Evolutionary conservation across 2,797 vertebrate species (phyloP).

Genomic region (Amphiprion clarkii): DNA sequence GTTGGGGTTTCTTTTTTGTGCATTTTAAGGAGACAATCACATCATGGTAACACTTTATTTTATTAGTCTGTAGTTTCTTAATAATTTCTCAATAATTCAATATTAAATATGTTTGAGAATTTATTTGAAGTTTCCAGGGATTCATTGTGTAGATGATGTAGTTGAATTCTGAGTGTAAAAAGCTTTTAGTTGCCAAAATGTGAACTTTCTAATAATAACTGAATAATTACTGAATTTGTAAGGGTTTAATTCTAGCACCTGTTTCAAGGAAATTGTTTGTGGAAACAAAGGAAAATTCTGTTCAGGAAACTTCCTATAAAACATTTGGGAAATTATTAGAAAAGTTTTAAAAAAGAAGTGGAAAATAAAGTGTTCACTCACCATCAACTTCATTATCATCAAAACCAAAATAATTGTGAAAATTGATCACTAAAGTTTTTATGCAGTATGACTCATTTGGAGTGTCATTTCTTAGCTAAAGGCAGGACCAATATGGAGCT

Average conservation of each 20-base stretch:
- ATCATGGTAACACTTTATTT: conserved; percentile 56
- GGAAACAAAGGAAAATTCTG: background rate
- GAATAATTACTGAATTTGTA: background rate
- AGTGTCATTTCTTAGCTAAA: conserved; percentile 87
- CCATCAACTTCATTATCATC: conserved; percentile 6
- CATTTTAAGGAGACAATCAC: conserved; percentile 16
- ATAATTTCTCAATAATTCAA: conserved; percentile 13
- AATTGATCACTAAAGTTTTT: background rate
- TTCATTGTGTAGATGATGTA: background rate
- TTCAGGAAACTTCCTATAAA: background rate
- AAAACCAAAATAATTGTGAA: background rate
- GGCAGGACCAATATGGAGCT: conserved; percentile 97
- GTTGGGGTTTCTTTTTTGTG: conserved; percentile 20
- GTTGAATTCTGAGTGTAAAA: background rate
- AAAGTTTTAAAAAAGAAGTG: conserved; percentile 3
- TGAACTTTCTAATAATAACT: background rate
- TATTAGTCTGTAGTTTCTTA: conserved; percentile 14
- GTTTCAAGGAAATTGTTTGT: background rate
- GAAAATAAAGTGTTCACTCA: conserved; percentile 56
- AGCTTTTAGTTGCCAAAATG: background rate
- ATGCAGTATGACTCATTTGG: conserved; percentile 28
- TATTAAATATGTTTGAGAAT: no score
- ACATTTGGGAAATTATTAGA: conserved; percentile 18
- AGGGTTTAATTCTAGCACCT: background rate
- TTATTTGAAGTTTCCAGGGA: background rate